These are phyloP conservation scores for Bellardia pandia DNA, from an alignment of 2,888 invertebrate species.

Conservation along the genomic window DNA sequence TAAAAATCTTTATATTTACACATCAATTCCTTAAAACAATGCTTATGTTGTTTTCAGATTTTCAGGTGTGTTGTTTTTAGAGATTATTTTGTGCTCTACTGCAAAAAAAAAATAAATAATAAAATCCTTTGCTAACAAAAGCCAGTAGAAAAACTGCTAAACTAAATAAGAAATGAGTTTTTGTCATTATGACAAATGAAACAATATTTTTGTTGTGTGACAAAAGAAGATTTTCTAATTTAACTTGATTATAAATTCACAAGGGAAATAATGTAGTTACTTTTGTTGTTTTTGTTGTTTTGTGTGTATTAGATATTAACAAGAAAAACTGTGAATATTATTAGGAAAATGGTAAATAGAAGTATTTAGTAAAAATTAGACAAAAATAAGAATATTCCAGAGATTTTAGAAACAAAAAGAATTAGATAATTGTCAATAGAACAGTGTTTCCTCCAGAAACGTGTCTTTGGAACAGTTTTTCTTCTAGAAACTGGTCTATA, in stretches of 20 bases:
- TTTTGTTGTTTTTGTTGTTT: background rate
- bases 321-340: background rate
- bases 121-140: conserved; percentile 27
- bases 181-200: conserved; percentile 66
- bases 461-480: too few species aligned
- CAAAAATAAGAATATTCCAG: too few species aligned
- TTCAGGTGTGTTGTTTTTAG: conserved; percentile 55
- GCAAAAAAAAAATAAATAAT: background rate
- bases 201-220: conserved; percentile 45
- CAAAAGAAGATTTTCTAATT: conserved; percentile 49
- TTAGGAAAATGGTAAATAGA: too few species aligned
- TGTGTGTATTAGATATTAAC: conserved; percentile 5
- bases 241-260: conserved; percentile 65
- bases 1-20: conserved; percentile 56
- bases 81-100: conserved; percentile 51
- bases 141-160: conserved; percentile 35
- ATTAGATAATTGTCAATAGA: too few species aligned
- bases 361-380: too few species aligned
- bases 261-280: conserved; percentile 42
- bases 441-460: too few species aligned
- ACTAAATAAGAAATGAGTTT: conserved; percentile 65
- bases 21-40: conserved; percentile 63
- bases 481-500: too few species aligned
- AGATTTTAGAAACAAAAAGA: too few species aligned
- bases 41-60: conserved; percentile 33